Evolutionary conservation across 2,888 invertebrate genomes (phyloP), one percentile per base, ranked within the genome.

Genomic region (Aphidius colemani): DNA sequence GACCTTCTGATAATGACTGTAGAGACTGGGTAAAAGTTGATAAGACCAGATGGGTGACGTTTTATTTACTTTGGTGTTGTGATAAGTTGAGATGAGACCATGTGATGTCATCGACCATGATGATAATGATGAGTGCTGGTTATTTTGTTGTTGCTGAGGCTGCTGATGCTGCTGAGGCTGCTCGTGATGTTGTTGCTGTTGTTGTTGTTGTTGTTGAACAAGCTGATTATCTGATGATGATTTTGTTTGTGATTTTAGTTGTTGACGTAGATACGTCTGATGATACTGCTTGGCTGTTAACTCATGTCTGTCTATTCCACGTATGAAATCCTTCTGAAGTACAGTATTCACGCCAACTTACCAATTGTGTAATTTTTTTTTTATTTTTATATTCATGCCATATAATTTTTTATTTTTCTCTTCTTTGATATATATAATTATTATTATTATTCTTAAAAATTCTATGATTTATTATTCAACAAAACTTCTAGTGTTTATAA

Each of bases 1-100:
- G 68, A 93, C 93, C 93, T 93, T 93, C 86, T 93, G 93, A 79
- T 91, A 90, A 83, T 88, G 88, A 82, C 91, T 90, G 85, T 93
- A 93, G 80, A 93, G 87, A 78, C 91, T 90, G 74, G 93, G 93
- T 80, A 92, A 88, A 75, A 93, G 89, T 85, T 93, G 93, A 84
- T 90, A 93, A 82, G 92, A 91, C 93, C 93, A 93, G 67, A 89
- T 87, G 78, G 88, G 87, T 58, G 85, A 82, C 53, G 75, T 75
- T 67, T 75, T 78, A 76, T 80, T 73, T 81, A 78, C 72, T 81
- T 79, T 71, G 78, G 67, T 64, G 62, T 66, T 69, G 61, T 73
- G 72, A 66, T 67, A 67, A 56, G 66, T 66, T 59, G 69, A 57
- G 10, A 53, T 49, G 40, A 45, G 39, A 48, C 53, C 45, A 40